Conservation (phyloP, 2,888 invertebrate genomes). For the Drosophila meridiana region DNA sequence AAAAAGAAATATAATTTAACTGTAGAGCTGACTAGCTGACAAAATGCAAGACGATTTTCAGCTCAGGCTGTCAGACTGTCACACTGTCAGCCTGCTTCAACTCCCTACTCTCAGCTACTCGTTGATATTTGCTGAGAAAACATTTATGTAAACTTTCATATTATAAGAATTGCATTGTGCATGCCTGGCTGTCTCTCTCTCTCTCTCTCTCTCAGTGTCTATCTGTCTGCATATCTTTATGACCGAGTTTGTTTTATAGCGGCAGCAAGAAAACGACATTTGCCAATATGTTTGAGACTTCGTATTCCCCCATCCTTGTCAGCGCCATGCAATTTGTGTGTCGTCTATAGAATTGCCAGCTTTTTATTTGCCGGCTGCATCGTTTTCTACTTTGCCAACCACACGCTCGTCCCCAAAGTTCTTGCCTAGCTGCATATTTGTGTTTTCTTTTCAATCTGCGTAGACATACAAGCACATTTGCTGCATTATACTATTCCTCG, state of each 20-base stretch:
- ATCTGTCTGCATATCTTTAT: conserved; percentile 35
- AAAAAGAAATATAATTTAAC: conserved; percentile 27
- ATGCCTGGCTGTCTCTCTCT: conserved; percentile 15
- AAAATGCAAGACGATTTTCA: conserved; percentile 64
- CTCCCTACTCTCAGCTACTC: conserved; percentile 19
- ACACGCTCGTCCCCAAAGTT: not conserved
- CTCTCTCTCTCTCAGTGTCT: not conserved
- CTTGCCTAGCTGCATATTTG: conserved; percentile 37
- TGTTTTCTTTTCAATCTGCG: conserved; percentile 25
- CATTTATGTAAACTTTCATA: conserved; percentile 76
- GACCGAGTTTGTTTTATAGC: conserved; percentile 63
- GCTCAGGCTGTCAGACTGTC: conserved; percentile 26
- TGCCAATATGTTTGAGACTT: conserved; percentile 54
- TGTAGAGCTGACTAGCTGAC: conserved; percentile 50
- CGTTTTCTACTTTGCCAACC: conserved; percentile 37
- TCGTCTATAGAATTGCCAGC: conserved; percentile 49
- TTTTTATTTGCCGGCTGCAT: conserved; percentile 46
- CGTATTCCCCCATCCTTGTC: conserved; percentile 7
- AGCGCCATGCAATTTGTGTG: conserved; percentile 32
- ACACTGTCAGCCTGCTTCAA: not conserved
- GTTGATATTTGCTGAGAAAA: conserved; percentile 68
- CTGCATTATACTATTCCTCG: conserved; percentile 5
- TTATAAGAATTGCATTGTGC: conserved; percentile 67
- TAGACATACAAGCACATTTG: not conserved
- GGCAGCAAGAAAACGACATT: conserved; percentile 52